phyloP scores from a whole-genome alignment of 2,888 invertebrate genomes.

The Cabera pusaria region DNA sequence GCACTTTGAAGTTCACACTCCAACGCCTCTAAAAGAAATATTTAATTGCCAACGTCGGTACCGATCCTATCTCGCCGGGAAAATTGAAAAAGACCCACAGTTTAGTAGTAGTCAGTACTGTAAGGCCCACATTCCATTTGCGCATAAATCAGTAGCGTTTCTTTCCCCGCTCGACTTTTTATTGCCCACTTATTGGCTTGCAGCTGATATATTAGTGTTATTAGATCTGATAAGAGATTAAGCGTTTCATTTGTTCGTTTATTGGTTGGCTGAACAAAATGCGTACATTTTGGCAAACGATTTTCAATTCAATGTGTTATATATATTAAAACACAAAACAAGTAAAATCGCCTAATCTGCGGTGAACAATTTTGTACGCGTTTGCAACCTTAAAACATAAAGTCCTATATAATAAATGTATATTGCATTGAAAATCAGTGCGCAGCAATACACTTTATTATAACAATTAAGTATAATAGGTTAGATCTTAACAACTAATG shows the following conservation, averaged over 20 bases:
- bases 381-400: too few species aligned
- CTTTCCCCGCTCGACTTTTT: conserved; percentile 63
- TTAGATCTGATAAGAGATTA: conserved; percentile 24
- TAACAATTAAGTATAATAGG: too few species aligned
- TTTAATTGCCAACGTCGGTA: conserved; percentile 78
- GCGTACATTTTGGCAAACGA: too few species aligned
- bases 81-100: conserved; percentile 63
- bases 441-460: too few species aligned
- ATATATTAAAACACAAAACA: too few species aligned
- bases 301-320: too few species aligned
- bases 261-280: conserved; percentile 18
- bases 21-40: conserved; percentile 34
- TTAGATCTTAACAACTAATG: too few species aligned
- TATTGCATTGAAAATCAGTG: too few species aligned
- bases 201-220: conserved; percentile 49
- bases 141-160: conserved; percentile 74
- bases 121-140: conserved; percentile 57
- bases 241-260: conserved; percentile 10
- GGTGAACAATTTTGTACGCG: too few species aligned
- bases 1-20: too few species aligned
- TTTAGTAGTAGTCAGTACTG: conserved; percentile 5
- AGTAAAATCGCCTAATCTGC: too few species aligned
- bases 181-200: conserved; percentile 73
- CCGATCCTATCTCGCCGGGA: conserved; percentile 68
- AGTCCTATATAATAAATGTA: too few species aligned